Conservation (phyloP, 2,113 vertebrate genomes). For the Zeus faber region DNA sequence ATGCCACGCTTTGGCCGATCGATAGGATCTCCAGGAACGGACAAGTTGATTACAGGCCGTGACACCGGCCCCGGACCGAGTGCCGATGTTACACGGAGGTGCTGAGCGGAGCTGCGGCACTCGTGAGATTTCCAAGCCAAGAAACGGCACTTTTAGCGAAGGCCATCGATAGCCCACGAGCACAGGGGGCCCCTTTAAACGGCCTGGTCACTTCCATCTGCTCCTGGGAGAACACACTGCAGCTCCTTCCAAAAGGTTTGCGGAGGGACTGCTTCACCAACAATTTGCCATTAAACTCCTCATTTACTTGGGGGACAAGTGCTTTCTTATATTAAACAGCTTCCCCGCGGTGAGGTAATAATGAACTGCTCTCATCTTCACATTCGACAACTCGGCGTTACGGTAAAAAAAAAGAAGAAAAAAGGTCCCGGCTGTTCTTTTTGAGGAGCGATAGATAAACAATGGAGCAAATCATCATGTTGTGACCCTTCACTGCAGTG, state of each 20-base stretch:
- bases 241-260: too few species aligned
- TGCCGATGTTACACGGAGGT: conserved; percentile 32
- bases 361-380: too few species aligned
- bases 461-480: too few species aligned
- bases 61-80: conserved; percentile 38
- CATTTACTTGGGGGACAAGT: not conserved
- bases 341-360: too few species aligned
- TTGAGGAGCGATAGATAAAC: too few species aligned
- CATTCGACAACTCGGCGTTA: too few species aligned
- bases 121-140: conserved; percentile 12
- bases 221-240: conserved; percentile 8
- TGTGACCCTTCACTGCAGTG: too few species aligned
- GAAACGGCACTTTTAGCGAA: not conserved
- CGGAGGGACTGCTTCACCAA: too few species aligned
- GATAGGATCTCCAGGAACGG: conserved; percentile 47
- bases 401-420: too few species aligned
- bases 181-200: conserved; percentile 35
- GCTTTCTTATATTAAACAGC: too few species aligned
- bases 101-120: conserved; percentile 31
- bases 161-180: not conserved
- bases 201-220: conserved; percentile 37
- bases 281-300: not conserved
- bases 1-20: conserved; percentile 43
- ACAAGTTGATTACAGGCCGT: conserved; percentile 54
- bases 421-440: too few species aligned